phyloP scores from a whole-genome alignment of 2,797 vertebrate species.

The Sebastes wilsoni region DNA sequence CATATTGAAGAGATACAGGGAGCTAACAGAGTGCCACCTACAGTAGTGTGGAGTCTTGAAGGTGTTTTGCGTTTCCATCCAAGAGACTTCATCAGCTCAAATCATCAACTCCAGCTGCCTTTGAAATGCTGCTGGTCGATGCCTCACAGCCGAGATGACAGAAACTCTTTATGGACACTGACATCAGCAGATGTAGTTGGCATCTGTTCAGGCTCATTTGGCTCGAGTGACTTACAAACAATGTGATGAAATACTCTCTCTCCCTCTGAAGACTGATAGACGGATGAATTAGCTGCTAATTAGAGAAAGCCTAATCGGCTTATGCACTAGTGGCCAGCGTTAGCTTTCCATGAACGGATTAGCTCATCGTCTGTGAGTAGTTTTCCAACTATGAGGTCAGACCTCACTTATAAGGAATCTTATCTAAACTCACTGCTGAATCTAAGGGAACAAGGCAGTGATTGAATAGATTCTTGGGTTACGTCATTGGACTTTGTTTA shows the following conservation, averaged over 20 bases:
- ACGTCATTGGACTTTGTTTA: not conserved
- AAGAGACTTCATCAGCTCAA: not conserved
- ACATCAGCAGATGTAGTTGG: not conserved
- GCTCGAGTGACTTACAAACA: not conserved
- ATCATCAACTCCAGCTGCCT: not conserved
- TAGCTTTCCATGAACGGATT: slow-evolving; percentile 48
- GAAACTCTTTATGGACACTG: not conserved
- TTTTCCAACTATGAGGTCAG: slow-evolving; percentile 14
- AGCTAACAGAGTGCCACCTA: not conserved
- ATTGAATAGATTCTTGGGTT: not conserved
- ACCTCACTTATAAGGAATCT: slow-evolving; percentile 21
- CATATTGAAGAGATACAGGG: not conserved
- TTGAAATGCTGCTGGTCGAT: not conserved
- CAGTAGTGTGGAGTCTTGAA: not conserved
- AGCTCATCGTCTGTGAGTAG: slow-evolving; percentile 36
- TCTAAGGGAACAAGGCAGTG: not conserved
- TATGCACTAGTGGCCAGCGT: slow-evolving; percentile 20
- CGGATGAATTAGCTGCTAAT: slow-evolving; percentile 21
- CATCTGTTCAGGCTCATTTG: not conserved
- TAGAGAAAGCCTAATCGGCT: slow-evolving; percentile 49
- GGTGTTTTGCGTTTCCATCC: not conserved
- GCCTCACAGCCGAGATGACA: not conserved
- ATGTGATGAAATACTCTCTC: not conserved
- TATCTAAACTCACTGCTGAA: slow-evolving; percentile 18
- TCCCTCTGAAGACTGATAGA: not conserved